Base-by-base conservation (phyloP, 2,888 invertebrate species). In the Hypomecis atomaria region DNA sequence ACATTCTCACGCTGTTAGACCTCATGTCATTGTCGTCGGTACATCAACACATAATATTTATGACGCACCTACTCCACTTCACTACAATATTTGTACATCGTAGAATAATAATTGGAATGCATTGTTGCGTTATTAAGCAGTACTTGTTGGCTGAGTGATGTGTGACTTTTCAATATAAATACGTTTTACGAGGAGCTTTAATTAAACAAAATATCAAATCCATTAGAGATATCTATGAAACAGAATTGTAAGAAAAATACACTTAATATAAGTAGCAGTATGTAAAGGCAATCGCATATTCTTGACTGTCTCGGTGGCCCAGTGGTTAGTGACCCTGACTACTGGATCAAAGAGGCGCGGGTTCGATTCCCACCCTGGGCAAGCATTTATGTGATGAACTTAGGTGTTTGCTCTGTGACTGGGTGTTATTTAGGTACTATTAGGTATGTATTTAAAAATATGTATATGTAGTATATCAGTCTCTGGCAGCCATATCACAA, bases 1-100 rank as follows among this genome's bases (percentile, higher is more conserved):
- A 68, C 65, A 60, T 86, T 88, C 88, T 79, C 88, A 88, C 87
- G 84, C 67, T 48, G 40, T 52, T 43, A 55, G 13, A 69, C 74
- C 78, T 77, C 79, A 84, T 86, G 79, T 74, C 86, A 67, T 44
- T 71, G 70, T 74, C 79, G 72, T 86, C 71, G 75, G 69, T 83
- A 79, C 67, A 77, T 87, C 85, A 78, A 72, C 83, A 76, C 74
- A 60, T 56, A 61, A 62, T 64, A 71, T 74, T 70, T 66, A 75
- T 63, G 62, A 59, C 50, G 50, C 43, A 42, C 62, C 60, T 57
- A 60, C 60, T 65, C 66, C 60, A 65, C 65, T 61, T 60, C 49
- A 60, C 50, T 64, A 65, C 45, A 62, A 62, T 62, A 66, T 62
- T 67, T 45, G 53, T 61, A 63, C 65, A 63, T 60, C 52, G 48